Evolutionary conservation across 2,113 vertebrate species (phyloP).

Genomic region (Acrocephalus kingi): DNA sequence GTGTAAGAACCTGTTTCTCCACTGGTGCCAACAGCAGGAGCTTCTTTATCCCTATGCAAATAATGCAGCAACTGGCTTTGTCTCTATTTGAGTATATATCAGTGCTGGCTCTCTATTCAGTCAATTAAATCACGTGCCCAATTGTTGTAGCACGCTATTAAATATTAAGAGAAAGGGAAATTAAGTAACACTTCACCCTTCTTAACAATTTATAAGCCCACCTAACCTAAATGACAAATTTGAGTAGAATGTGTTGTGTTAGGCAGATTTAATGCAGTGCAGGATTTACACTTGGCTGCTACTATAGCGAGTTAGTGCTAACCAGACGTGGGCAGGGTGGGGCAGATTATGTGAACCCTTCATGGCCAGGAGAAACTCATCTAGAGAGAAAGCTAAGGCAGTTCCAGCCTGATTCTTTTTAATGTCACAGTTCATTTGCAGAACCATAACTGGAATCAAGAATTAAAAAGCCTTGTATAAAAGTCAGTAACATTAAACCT

Average conservation of each 20-base stretch:
- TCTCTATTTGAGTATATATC: not conserved
- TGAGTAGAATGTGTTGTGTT: conserved; percentile 59
- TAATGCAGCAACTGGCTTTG: not conserved
- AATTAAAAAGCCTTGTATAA: conserved; percentile 88
- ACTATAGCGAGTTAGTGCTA: conserved; percentile 52
- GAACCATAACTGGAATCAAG: conserved; percentile 86
- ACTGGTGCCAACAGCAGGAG: not conserved
- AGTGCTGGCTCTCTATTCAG: not conserved
- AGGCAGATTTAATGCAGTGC: conserved; percentile 52
- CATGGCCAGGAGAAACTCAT: conserved; percentile 71
- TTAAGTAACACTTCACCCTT: conserved; percentile 60
- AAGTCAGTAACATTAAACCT: conserved; percentile 88
- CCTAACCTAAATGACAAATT: conserved; percentile 60
- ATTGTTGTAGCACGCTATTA: conserved; percentile 47
- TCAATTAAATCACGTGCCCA: conserved; percentile 34
- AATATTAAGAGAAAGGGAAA: conserved; percentile 62
- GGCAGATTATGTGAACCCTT: conserved; percentile 65
- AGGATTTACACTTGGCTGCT: conserved; percentile 57
- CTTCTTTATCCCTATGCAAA: not conserved
- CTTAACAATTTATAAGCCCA: conserved; percentile 56
- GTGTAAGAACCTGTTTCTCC: not conserved
- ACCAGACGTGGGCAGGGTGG: conserved; percentile 62
- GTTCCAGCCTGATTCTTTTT: conserved; percentile 84
- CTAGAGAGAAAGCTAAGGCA: conserved; percentile 72
- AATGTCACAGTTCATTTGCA: conserved; percentile 89